Base-by-base conservation (phyloP, 2,888 invertebrate genomes). In the Pheosia tremula region DNA sequence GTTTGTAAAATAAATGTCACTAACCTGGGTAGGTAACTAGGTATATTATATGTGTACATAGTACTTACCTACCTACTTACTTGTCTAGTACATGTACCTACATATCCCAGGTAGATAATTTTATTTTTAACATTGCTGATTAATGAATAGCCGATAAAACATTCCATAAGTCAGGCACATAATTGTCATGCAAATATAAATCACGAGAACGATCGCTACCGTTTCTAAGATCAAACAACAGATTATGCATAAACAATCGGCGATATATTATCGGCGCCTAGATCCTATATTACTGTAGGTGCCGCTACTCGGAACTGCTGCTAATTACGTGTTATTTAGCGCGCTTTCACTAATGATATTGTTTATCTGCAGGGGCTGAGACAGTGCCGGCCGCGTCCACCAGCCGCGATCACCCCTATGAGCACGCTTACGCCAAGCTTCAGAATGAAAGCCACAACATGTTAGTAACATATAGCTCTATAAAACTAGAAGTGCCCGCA, bases 391-490 rank as follows among this genome's bases (percentile, higher is more conserved):
- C 83, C 13, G 81, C 91, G 13, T 89, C 93, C 0, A 85, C 91
- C 3, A 90, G 87, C 64, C 83, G 91, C 57, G 95, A 96, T 57
- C 95, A 95, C 78, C 95, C 95, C 1, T 96, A 96, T 81, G 97
- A 97, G 85, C 96, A 97, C 84, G 96, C 96, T 0, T 97, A 97
- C 80, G 96, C 96, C 3, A 96, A 96, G 84, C 93, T 97, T 54
- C 96, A 96, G 85, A 95, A 94, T 71, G 93, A 94, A 75, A 85
- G 74, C 60, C 91, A 91, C 61, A 87, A 87, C 72, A 77, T 90
- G 91, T 91, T 67, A 85, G 90, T 86, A 68, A 24, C 24, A 24
- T 24, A 24, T 24, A 24, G 2, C 24, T 24, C 24, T 24, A 24
- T 24, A 24, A 24, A 24, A 24, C 24, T 24, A 24, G 0, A 24